Base-by-base conservation (phyloP, 2,888 invertebrate species). In the Notocelia uddmanniana region DNA sequence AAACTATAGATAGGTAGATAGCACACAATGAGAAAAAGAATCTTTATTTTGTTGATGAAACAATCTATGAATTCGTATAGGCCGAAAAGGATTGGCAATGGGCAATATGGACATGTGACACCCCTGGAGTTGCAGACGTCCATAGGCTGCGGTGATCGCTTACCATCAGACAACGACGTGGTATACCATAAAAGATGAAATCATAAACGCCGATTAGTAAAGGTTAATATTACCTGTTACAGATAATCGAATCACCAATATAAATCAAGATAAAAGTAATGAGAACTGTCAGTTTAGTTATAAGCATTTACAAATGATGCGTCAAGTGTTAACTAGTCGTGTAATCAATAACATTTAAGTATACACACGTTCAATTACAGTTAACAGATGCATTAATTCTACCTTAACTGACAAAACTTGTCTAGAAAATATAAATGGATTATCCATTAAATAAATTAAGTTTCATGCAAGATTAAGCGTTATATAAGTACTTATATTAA, bases 311-410 rank as follows among this genome's bases (percentile, higher is more conserved):
- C 37, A 60, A 60, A 68, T 60, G 59, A 41, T 18, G 13, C 34
- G 9, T 26, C 26, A 50, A 52, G 58, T 52, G 37, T 37, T 52
- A 41, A 18, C 15, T 41, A 19, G 31, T 63, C 19, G 21, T 59
- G 41, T 52, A 52, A 64, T 68, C 26, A 54, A 60, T 68, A 45
- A 52, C 15, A 31, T 45, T 54, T 60, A 68, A 60, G 41, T 59
- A 54, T 68, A 41, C 52, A 68, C 15, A 41, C 60, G 68, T 60
- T 41, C 60, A 15, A 68, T 60, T 68, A 68, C 13, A 68, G 41
- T 45, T 6, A 37, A 31, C 41, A 54, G 54, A 26, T 48, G n/a
- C 59, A 60, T 68, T 60, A 60, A 68, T 68, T 15, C 11, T 15
- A 45, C 15, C 21, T 67, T 18, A 41, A 41, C 21, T n/a, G 18